Evolutionary conservation across 2,888 invertebrate genomes (phyloP), one percentile per base, ranked within the genome.

Genomic region (Lypha dubia): DNA sequence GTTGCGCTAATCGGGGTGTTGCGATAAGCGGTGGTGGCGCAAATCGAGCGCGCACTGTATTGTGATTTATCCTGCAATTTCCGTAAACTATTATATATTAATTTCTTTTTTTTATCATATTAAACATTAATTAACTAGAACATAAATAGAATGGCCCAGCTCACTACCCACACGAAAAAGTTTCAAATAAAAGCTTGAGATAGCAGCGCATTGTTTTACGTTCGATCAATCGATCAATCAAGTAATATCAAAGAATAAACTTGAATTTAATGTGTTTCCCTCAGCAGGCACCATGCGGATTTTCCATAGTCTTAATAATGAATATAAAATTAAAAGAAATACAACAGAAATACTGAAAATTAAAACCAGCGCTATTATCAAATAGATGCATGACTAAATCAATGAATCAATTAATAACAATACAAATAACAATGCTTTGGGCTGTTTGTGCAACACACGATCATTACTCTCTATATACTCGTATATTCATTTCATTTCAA

Each of bases 351-450:
- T 20, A 41, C 4, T 9, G 1, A 7, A 13, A 8, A 62, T 70
- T 35, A 51, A 49, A 56, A 49, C 28, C 28, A 28, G 28, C n/a
- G n/a, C 9, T n/a, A 51, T 49, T 74, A 74, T 74, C 74, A 62
- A 70, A 83, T 38, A 38, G 56, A 73, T 73, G 75, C 79, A 84
- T 77, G 77, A 77, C 77, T 81, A 49, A 62, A 81, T 81, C 84
- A 77, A 58, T 76, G 76, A 73, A 77, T 51, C 53, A 63, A 81
- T 81, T 79, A 79, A 74, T 79, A 75, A 70, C 49, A 84, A 77
- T n/a, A n/a, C n/a, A n/a, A n/a, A n/a, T 74, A 56, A 74, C 56
- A 81, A 70, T 56, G 81, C 75, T 65, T 35, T 9, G 58, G 68
- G 68, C 62, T 63, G 2, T 73, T 58, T 15, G 17, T 56, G 6